These are phyloP conservation scores for Agrochola circellaris DNA, from an alignment of 2,888 invertebrate genomes.

Conservation along the genomic window DNA sequence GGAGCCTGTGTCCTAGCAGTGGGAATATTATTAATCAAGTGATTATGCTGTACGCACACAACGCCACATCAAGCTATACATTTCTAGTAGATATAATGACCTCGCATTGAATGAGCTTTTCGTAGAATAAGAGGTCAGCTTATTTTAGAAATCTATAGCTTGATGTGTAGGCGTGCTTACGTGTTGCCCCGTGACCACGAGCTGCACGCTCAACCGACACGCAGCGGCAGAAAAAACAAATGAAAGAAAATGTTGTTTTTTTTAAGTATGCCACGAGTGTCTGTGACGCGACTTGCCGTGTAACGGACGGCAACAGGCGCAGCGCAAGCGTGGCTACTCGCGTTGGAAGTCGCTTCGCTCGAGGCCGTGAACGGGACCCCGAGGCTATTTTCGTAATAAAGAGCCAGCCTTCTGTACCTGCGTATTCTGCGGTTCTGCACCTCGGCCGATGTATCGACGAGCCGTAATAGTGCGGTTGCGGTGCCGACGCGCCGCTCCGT, in stretches of 20 bases:
- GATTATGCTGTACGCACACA: not conserved
- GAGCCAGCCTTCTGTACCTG: not conserved
- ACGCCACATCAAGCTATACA: not conserved
- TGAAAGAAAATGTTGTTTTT: too few relatives aligned
- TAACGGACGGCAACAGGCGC: not conserved
- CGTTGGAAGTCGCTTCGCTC: not conserved
- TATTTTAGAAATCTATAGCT: not conserved
- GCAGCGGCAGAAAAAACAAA: too few relatives aligned
- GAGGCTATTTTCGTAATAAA: not conserved
- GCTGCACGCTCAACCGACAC: not conserved
- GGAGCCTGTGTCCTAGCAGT: not conserved
- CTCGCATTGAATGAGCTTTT: not conserved
- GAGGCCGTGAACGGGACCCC: not conserved
- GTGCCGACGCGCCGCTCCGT: conserved; percentile 44
- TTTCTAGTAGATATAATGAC: not conserved
- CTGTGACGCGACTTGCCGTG: not conserved
- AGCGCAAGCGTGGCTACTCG: not conserved
- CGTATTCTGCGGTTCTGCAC: not conserved
- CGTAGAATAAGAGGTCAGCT: not conserved
- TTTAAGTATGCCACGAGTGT: not conserved
- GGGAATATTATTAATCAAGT: too few relatives aligned
- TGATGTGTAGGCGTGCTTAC: not conserved
- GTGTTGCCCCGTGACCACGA: not conserved
- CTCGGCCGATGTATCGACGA: conserved; percentile 22
- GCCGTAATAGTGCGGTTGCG: conserved; percentile 49